Percentiles rank a stretch among this genome's conserved stretches.
Conservation (phyloP, 2,113 vertebrate species). For the Rafetus swinhoei region DNA sequence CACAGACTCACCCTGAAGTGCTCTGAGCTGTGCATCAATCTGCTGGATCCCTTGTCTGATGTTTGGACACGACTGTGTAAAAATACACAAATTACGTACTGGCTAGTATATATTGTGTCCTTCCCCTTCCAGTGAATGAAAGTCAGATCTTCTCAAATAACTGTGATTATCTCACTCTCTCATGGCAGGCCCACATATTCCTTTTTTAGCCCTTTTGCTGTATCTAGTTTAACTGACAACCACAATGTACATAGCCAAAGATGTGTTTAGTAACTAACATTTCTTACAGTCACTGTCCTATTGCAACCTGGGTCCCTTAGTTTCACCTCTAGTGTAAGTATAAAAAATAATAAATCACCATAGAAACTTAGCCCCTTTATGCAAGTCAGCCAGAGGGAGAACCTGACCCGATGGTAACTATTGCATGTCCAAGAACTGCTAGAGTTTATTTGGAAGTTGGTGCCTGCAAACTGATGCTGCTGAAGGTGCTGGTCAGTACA, state of each 20-base stretch:
- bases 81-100: background rate
- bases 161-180: background rate
- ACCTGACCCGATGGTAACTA: background rate
- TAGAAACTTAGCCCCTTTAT: background rate
- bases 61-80: slow-evolving; percentile 75
- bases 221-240: background rate
- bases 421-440: background rate
- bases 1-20: slow-evolving; percentile 69
- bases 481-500: background rate
- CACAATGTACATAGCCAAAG: background rate
- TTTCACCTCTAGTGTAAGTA: background rate
- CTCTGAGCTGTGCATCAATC: slow-evolving; percentile 60
- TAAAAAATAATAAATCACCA: background rate
- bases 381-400: background rate
- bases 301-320: too few species aligned
- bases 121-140: background rate
- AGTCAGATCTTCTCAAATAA: background rate
- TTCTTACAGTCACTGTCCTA: too few species aligned
- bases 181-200: background rate
- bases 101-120: background rate
- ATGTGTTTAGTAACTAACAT: background rate
- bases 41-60: slow-evolving; percentile 58
- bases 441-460: background rate
- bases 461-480: background rate
- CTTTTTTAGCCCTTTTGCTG: background rate